Base-by-base conservation (phyloP, 1,140 invertebrate genomes). In the Brachionus sp. region DNA sequence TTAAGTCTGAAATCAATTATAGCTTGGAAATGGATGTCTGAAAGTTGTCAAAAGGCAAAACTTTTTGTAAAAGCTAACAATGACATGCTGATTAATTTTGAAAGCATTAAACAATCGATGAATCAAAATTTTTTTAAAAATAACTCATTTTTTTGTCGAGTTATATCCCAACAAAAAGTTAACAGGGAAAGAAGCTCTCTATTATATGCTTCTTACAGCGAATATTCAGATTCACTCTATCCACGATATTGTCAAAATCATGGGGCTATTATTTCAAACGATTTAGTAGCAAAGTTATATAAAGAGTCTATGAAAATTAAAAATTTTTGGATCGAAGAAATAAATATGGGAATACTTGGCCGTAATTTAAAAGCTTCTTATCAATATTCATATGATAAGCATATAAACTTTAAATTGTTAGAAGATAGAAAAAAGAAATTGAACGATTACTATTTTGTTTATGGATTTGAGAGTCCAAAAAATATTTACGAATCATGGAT, bases 11-110 rank as follows among this genome's bases (percentile, higher is more conserved):
- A 35, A 37, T 66, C 64, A 33, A 66, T 66, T 5, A 33, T 25
- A 33, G 64, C 64, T 23, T 66, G 64, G 64, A 66, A 66, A 66
- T 66, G 64, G 64, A 66, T 66, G 10, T 66, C 64, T n/a, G 10
- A 66, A 35, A 66, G n/a, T 33, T 66, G 64, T 23, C 33, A 33
- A 13, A 33, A 16, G 29, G 10, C 64, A 3, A 66, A 66, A 25
- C 33, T 37, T 66, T 35, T 29, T 16, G 13, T 66, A 16, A 33
- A 37, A 5, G 33, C 33, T 5, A 37, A 66, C 7, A 12, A 9
- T 33, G 64, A 23, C 29, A 16, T 37, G 10, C 12, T 66, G 64
- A 12, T 37, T n/a, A 66, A 66, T 66, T 37, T 66, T 66, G 4
- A 37, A 3, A 33, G 10, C 12, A 66, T 66, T 9, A 33, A 10